These are phyloP conservation scores for Elymnias hypermnestra DNA, from an alignment of 1,140 invertebrate species.

Conservation along the genomic window DNA sequence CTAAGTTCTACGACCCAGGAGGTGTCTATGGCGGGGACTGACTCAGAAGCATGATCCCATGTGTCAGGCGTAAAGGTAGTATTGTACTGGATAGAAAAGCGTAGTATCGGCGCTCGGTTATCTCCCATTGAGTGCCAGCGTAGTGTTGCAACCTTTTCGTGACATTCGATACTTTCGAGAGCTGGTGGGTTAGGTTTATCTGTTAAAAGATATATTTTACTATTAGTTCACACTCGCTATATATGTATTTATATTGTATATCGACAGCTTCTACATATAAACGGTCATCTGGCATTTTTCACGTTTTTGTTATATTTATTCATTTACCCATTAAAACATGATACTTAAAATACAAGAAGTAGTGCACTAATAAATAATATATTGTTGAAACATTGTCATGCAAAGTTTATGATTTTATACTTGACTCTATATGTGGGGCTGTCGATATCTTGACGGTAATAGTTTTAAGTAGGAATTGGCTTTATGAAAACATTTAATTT, in stretches of 20 bases:
- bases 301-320: neutral
- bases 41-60: slow-evolving; percentile 88
- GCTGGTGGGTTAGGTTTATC: slow-evolving; percentile 95
- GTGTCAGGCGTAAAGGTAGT: slow-evolving; percentile 95
- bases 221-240: too few species aligned
- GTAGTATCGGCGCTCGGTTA: slow-evolving; percentile 94
- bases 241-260: too few species aligned
- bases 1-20: slow-evolving; percentile 86
- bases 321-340: too few species aligned
- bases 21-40: slow-evolving; percentile 87
- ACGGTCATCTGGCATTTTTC: neutral
- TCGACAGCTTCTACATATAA: neutral
- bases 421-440: too few species aligned
- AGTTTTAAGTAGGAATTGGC: too few species aligned
- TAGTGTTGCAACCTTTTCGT: slow-evolving; percentile 83
- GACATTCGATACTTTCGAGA: slow-evolving; percentile 81
- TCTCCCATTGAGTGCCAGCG: slow-evolving; percentile 93
- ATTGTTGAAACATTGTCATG: neutral
- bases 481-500: too few species aligned
- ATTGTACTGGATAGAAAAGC: slow-evolving; percentile 95
- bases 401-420: too few species aligned
- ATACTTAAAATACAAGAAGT: too few species aligned
- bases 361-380: too few species aligned
- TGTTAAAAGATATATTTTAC: slow-evolving; percentile 38
- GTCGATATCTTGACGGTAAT: too few species aligned